Evolutionary conservation across 2,888 invertebrate species (phyloP).

Genomic region (Scaptodrosophila latifasciaeformis): DNA sequence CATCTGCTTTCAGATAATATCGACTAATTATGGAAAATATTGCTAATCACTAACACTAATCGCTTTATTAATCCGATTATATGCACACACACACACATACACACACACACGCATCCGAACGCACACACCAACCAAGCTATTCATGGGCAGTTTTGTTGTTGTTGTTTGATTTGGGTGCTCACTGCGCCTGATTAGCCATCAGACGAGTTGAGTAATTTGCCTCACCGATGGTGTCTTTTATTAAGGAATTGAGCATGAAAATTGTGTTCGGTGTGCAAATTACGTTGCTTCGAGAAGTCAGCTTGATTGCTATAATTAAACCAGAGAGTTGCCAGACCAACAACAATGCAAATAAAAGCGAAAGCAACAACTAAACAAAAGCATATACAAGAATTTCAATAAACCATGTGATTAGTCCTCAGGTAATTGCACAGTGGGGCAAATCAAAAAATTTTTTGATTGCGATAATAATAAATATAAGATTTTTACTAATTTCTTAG

Average conservation of each 20-base stretch:
- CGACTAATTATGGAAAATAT: constrained; percentile 63
- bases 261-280: constrained; percentile 15
- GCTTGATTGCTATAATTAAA: constrained; percentile 62
- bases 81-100: constrained; percentile 25
- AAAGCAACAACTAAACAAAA: too few relatives aligned
- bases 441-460: too few relatives aligned
- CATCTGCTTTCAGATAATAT: constrained; percentile 34
- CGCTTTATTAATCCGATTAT: constrained; percentile 65
- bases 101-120: too few relatives aligned
- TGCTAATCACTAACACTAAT: constrained; percentile 58
- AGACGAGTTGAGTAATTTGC: constrained; percentile 58
- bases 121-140: not conserved
- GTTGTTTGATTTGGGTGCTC: constrained; percentile 10
- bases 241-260: constrained; percentile 37
- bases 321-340: constrained; percentile 15
- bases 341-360: too few relatives aligned
- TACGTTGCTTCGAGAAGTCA: constrained; percentile 20
- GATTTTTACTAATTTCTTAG: constrained; percentile 23
- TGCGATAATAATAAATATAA: not conserved
- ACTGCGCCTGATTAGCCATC: constrained; percentile 54
- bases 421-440: too few relatives aligned
- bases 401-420: too few relatives aligned
- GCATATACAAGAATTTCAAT: too few relatives aligned
- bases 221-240: constrained; percentile 66
- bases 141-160: not conserved